Conservation (phyloP, 2,888 invertebrate genomes). For the Eupithecia pulchellata region DNA sequence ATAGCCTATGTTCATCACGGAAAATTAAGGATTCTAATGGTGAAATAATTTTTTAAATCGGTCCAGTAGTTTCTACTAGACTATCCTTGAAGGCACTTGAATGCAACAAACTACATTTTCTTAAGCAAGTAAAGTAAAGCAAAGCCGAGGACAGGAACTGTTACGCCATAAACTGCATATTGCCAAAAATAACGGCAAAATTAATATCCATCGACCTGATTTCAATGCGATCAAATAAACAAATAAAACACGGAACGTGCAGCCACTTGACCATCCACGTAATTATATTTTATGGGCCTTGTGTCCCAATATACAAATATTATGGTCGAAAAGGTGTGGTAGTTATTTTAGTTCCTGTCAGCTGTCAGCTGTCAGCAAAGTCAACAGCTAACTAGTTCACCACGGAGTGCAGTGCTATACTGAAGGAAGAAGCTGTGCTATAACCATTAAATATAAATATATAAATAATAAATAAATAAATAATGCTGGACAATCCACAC, state of each 20-base stretch:
- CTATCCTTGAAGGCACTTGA: not conserved
- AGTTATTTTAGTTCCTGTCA: too few species aligned
- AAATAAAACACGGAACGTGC: slow-evolving; percentile 53
- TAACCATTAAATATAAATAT: too few species aligned
- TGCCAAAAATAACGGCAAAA: slow-evolving; percentile 6
- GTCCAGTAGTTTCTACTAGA: not conserved
- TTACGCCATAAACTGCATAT: not conserved
- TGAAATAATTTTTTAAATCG: too few species aligned
- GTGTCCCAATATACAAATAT: slow-evolving; percentile 43
- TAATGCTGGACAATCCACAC: too few species aligned
- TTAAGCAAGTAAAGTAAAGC: not conserved
- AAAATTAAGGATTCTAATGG: too few species aligned
- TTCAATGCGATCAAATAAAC: slow-evolving; percentile 46
- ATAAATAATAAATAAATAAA: too few species aligned
- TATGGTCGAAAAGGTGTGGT: slow-evolving; percentile 24
- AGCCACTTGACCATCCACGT: slow-evolving; percentile 49
- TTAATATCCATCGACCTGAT: slow-evolving; percentile 13
- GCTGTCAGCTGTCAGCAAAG: not conserved
- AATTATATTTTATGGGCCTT: slow-evolving; percentile 55
- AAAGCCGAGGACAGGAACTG: not conserved
- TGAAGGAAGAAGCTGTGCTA: too few species aligned
- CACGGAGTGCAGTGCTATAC: too few species aligned
- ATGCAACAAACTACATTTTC: not conserved
- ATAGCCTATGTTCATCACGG: too few species aligned
- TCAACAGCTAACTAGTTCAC: not conserved